These are phyloP conservation scores for Naja naja DNA, from an alignment of 2,113 vertebrate genomes.

Conservation along the genomic window DNA sequence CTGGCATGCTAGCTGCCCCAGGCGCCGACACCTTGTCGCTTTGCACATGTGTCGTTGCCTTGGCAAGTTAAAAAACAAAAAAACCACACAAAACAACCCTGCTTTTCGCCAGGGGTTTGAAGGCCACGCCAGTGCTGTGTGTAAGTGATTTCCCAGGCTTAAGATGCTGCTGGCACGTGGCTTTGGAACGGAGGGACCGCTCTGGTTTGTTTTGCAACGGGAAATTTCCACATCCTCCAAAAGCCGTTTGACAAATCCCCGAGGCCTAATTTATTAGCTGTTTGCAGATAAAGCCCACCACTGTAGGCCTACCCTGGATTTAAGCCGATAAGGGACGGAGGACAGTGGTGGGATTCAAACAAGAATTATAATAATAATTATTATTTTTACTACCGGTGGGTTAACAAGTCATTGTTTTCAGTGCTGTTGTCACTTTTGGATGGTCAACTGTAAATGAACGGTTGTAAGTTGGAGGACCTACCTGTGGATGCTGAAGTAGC, in stretches of 20 bases:
- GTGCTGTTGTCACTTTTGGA: too few species aligned
- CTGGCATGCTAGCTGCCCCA: not conserved
- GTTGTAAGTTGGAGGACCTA: too few species aligned
- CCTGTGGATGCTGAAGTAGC: too few species aligned
- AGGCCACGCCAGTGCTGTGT: not conserved
- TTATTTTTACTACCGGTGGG: too few species aligned
- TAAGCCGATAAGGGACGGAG: conserved; percentile 31
- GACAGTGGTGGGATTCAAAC: not conserved
- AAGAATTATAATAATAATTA: too few species aligned
- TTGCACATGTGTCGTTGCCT: not conserved
- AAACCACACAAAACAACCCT: too few species aligned
- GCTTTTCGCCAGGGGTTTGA: not conserved
- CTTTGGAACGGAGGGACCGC: not conserved
- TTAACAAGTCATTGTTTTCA: too few species aligned
- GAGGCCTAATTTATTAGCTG: conserved; percentile 46
- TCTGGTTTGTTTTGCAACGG: accelerated
- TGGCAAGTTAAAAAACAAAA: not conserved
- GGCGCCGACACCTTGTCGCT: not conserved
- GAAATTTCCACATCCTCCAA: too few species aligned
- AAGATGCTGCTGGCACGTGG: conserved; percentile 15
- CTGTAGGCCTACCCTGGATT: conserved; percentile 8
- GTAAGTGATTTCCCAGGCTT: conserved; percentile 5
- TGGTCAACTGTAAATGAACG: too few species aligned
- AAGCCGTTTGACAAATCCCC: not conserved
- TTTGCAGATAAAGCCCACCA: conserved; percentile 19